phyloP scores from a whole-genome alignment of 2,113 vertebrate species.

The Nasalis larvatus region DNA sequence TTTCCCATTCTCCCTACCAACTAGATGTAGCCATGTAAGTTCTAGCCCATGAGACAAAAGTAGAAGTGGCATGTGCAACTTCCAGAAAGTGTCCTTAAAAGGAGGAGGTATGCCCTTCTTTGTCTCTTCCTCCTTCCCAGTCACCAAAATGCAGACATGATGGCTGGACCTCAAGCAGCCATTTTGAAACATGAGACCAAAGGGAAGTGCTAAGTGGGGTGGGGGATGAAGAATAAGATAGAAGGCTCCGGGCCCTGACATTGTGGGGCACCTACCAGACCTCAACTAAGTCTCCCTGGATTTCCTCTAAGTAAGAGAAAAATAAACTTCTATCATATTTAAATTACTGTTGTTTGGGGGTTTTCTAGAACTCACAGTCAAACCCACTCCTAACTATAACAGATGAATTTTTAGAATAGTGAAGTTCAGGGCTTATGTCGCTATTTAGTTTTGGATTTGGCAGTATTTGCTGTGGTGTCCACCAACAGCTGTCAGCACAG shows the following conservation, averaged over 20 bases:
- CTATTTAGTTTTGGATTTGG: conserved; percentile 13
- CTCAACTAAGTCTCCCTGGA: not conserved
- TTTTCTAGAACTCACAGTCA: conserved; percentile 3
- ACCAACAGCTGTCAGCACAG: not conserved
- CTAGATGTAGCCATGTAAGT: not conserved
- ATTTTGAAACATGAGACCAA: not conserved
- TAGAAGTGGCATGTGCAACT: not conserved
- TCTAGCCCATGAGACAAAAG: not conserved
- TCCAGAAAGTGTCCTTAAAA: conserved; percentile 39
- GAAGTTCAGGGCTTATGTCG: not conserved
- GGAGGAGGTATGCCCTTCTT: not conserved
- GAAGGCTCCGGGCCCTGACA: not conserved
- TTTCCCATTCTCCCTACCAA: not conserved
- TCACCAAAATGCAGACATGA: not conserved
- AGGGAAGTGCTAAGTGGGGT: not conserved
- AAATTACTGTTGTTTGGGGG: not conserved
- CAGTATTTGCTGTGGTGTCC: not conserved
- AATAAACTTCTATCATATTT: not conserved
- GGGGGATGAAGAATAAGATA: not conserved
- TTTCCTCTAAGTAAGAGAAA: not conserved
- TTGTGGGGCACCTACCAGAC: not conserved
- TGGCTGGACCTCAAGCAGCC: conserved; percentile 24
- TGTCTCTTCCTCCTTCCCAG: not conserved
- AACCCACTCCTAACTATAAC: not conserved
- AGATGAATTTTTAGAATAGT: not conserved